Evolutionary conservation across 2,888 invertebrate genomes (phyloP).

Genomic region (Allacma fusca): DNA sequence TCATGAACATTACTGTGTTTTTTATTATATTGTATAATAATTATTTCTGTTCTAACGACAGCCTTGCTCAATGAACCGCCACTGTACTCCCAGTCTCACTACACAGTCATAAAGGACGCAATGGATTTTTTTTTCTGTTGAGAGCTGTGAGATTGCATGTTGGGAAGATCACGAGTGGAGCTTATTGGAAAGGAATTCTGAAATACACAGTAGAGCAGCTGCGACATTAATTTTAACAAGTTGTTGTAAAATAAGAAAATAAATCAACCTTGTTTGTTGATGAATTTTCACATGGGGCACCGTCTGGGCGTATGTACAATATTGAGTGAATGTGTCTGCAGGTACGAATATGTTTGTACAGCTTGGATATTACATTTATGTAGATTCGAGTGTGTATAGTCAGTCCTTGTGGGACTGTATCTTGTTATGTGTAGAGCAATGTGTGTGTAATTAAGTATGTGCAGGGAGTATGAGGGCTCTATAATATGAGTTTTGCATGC

Average conservation of each 20-base stretch:
- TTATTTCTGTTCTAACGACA: background rate
- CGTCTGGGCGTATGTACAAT: background rate
- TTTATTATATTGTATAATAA: background rate
- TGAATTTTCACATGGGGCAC: background rate
- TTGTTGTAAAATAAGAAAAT: conserved; percentile 29
- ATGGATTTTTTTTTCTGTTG: no score
- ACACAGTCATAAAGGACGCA: no score
- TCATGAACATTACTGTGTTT: conserved; percentile 8
- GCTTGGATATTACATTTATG: no score
- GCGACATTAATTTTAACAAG: conserved; percentile 37
- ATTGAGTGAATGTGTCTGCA: no score
- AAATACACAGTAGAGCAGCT: conserved; percentile 17
- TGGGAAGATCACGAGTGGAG: background rate
- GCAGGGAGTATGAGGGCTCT: no score
- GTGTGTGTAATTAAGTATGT: no score
- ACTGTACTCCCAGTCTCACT: no score
- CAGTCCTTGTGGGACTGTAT: no score
- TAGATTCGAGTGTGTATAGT: no score
- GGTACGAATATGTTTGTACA: background rate
- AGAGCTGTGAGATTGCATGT: background rate
- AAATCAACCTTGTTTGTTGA: conserved; percentile 27
- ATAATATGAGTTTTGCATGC: no score
- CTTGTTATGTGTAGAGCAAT: no score
- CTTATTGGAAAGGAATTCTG: conserved; percentile 3
- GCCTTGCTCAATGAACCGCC: no score